Conservation (phyloP, 2,888 invertebrate species). For the Matsumyia berberina region DNA sequence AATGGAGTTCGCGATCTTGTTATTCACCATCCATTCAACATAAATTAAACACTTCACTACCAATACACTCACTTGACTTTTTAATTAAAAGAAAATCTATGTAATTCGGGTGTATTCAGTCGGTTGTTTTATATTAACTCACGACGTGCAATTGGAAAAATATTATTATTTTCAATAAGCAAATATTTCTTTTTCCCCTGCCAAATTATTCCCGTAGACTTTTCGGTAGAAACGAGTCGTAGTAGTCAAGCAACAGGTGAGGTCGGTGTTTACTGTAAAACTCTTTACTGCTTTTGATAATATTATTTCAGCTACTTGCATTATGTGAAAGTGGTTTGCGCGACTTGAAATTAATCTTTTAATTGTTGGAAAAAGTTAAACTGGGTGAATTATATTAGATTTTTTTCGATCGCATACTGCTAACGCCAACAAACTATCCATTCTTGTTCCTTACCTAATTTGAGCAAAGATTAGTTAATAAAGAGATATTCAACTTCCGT, state of each 20-base stretch:
- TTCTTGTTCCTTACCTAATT: slow-evolving; percentile 29
- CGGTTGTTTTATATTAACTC: not conserved
- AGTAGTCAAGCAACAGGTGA: slow-evolving; percentile 43
- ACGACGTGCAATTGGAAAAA: too few species aligned
- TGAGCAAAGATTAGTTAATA: too few species aligned
- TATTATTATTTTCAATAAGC: not conserved
- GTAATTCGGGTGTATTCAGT: slow-evolving; percentile 9
- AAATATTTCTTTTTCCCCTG: not conserved
- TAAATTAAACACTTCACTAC: slow-evolving; percentile 17
- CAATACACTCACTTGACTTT: slow-evolving; percentile 27
- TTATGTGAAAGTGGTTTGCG: not conserved
- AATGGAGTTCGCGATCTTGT: slow-evolving; percentile 37
- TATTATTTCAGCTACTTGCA: not conserved
- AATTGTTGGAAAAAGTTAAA: not conserved
- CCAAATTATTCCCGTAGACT: not conserved
- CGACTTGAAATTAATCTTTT: not conserved
- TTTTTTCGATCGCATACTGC: slow-evolving; percentile 15
- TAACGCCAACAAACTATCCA: slow-evolving; percentile 25
- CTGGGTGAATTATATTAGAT: not conserved
- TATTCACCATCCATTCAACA: slow-evolving; percentile 27
- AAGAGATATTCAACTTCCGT: too few species aligned
- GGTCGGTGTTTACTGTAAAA: slow-evolving; percentile 6
- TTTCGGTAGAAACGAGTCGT: slow-evolving; percentile 3
- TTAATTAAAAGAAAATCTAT: not conserved
- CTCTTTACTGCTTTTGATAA: not conserved